phyloP scores from a whole-genome alignment of 1,140 invertebrate species.

The Heterodera carotae region DNA sequence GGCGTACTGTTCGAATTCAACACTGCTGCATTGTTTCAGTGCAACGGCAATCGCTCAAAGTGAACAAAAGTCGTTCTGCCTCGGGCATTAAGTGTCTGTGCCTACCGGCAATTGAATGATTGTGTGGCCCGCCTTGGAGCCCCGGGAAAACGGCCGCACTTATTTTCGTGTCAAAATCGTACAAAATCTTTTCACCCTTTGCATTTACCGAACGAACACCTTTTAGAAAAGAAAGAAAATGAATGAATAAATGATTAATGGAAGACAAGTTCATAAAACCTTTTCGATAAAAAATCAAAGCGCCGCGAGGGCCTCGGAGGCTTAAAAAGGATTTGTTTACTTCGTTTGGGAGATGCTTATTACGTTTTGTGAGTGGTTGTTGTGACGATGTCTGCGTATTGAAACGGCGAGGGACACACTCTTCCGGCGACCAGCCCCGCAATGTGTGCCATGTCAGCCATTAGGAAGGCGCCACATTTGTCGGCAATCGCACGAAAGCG shows the following conservation, averaged over 20 bases:
- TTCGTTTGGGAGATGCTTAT: too few relatives aligned
- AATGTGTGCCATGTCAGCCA: slow-evolving; percentile 94
- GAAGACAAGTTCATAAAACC: slow-evolving; percentile 23
- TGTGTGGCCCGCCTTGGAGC: slow-evolving; percentile 89
- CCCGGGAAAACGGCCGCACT: slow-evolving; percentile 92
- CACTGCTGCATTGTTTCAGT: slow-evolving; percentile 79
- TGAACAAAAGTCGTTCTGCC: not conserved
- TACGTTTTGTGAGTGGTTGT: slow-evolving; percentile 44
- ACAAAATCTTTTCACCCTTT: slow-evolving; percentile 78
- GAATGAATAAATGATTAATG: slow-evolving; percentile 1
- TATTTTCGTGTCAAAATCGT: slow-evolving; percentile 83
- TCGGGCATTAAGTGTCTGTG: not conserved
- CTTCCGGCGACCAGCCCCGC: slow-evolving; percentile 86
- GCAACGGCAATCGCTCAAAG: slow-evolving; percentile 81
- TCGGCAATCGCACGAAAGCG: slow-evolving; percentile 84
- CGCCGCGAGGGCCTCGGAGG: slow-evolving; percentile 78
- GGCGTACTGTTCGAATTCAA: slow-evolving; percentile 84
- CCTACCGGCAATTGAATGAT: slow-evolving; percentile 78
- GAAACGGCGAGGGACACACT: slow-evolving; percentile 84
- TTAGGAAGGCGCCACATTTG: slow-evolving; percentile 81
- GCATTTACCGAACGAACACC: slow-evolving; percentile 66
- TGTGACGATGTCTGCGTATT: slow-evolving; percentile 84
- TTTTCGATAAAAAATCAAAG: slow-evolving; percentile 66
- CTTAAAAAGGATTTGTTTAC: slow-evolving; percentile 21
- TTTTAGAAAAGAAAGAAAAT: slow-evolving; percentile 30